phyloP scores from a whole-genome alignment of 1,140 invertebrate genomes.

The Chrysomallon squamiferum region DNA sequence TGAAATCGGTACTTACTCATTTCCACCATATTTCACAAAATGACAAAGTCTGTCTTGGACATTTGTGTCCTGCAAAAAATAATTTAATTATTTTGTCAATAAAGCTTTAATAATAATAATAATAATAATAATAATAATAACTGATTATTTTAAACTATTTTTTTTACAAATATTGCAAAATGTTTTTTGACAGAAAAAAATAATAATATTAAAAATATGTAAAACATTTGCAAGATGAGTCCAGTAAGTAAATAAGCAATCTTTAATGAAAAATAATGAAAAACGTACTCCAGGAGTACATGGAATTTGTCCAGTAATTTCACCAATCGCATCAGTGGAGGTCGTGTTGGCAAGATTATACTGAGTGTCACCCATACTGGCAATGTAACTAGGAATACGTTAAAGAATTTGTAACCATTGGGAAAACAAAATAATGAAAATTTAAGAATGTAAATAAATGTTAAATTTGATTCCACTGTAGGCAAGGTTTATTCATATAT shows the following conservation, averaged over 20 bases:
- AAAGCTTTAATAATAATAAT: no score
- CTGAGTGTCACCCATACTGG: constrained; percentile 44
- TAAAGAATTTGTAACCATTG: background rate
- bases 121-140: no score
- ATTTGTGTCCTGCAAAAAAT: constrained; percentile 23
- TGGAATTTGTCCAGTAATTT: constrained; percentile 41
- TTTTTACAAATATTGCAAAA: no score
- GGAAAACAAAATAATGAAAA: background rate
- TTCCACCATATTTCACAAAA: constrained; percentile 60
- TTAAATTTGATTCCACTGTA: background rate
- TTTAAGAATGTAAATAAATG: constrained; percentile 8
- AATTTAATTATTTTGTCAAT: no score
- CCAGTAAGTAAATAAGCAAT: no score
- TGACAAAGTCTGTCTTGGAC: constrained; percentile 42
- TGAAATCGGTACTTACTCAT: constrained; percentile 59
- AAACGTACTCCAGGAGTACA: constrained; percentile 47
- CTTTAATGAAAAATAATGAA: no score
- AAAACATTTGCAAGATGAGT: no score
- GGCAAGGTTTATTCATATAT: background rate
- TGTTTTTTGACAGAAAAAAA: no score
- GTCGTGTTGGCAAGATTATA: constrained; percentile 37
- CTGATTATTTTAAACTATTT: no score
- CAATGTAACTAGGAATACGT: constrained; percentile 33
- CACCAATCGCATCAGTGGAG: constrained; percentile 31
- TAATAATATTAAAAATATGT: no score